Percentiles rank a stretch among this genome's conserved stretches.
phyloP scores from a whole-genome alignment of 2,888 invertebrate genomes.

The Camptogramma bilineatum region DNA sequence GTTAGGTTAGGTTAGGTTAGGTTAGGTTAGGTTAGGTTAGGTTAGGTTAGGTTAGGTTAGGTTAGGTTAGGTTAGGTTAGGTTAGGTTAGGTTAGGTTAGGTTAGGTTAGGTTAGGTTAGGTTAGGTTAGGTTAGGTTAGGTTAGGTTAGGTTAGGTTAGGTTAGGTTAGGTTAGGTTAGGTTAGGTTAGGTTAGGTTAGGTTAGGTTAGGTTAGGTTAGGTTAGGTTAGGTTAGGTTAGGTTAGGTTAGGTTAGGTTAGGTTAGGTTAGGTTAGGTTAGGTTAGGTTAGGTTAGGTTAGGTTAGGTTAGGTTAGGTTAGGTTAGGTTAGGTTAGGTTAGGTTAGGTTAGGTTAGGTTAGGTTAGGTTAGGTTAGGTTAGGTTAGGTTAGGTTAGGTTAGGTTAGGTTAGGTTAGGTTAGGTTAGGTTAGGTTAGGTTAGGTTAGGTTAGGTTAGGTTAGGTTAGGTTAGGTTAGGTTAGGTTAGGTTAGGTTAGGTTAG shows the following conservation, averaged over 20 bases:
- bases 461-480: too few relatives aligned
- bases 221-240: constrained; percentile 34
- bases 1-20: constrained; percentile 27
- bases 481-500: too few relatives aligned
- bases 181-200: constrained; percentile 34
- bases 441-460: constrained; percentile 7
- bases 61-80: constrained; percentile 31
- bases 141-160: constrained; percentile 34
- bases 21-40: constrained; percentile 29
- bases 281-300: constrained; percentile 37
- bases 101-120: constrained; percentile 10
- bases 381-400: constrained; percentile 17
- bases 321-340: constrained; percentile 42
- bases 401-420: constrained; percentile 16
- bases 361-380: constrained; percentile 31
- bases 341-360: constrained; percentile 35
- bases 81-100: constrained; percentile 26
- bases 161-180: constrained; percentile 35
- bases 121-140: constrained; percentile 21
- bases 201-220: constrained; percentile 35
- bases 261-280: constrained; percentile 40
- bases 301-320: constrained; percentile 33
- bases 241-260: constrained; percentile 38
- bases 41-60: constrained; percentile 28
- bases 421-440: constrained; percentile 11